Base-by-base conservation (phyloP, 1,140 invertebrate species). In the Euura saliciscinereae region DNA sequence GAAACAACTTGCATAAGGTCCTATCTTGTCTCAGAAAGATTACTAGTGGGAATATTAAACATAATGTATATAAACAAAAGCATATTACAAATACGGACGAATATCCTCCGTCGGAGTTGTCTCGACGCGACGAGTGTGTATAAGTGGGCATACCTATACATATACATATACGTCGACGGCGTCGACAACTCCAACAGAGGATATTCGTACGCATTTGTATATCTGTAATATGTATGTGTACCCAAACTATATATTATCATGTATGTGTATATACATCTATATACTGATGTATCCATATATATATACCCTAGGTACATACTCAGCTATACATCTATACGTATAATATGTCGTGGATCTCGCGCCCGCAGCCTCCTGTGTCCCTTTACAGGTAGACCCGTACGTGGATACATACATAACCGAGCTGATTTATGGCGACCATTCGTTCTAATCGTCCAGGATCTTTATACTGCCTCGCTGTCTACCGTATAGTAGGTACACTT, bases 371-470 rank as follows among this genome's bases (percentile, higher is more conserved):
- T n/a, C 51, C 10, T 59, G 51, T 3, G 13, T 59, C 13, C 51
- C 51, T 59, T 11, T 59, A 59, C 5, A 59, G 8, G 6, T 59
- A 59, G 3, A 6, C 0, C 28, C 28, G 28, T 28, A 28, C 28
- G 51, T 59, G 13, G 51, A 59, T 59, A 59, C 51, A 59, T 59
- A 59, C 8, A 8, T 59, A 78, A 84, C 79, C 83, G 78, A 71
- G 70, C 83, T 88, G 86, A 88, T 87, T 88, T 88, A 88, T 86
- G 76, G 77, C 75, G 76, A 82, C 84, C 86, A 88, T 88, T 85
- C 85, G 86, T 88, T 86, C 86, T 88, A 88, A 88, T 87, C 86
- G 85, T 85, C 83, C 78, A 82, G 82, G 78, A 85, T 85, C 84
- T 86, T 28, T 28, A 28, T 82, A 77, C 76, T 76, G 79, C 80